Evolutionary conservation across 35 echinoderm and acorn worm species (phyloP).

Genomic region (Heliocidaris tuberculata): DNA sequence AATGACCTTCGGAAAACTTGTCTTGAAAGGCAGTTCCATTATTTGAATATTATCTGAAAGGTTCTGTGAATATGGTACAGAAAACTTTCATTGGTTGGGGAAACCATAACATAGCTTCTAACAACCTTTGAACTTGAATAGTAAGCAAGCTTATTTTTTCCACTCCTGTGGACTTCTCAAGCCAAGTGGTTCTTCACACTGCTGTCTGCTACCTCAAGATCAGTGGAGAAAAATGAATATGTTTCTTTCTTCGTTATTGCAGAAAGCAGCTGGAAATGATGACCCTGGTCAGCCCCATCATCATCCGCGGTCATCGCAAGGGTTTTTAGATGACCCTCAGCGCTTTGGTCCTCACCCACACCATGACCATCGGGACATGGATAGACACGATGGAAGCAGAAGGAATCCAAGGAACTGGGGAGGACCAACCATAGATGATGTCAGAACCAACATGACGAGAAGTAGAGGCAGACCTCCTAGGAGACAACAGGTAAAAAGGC

Average conservation of each 20-base stretch:
- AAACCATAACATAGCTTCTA: too few relatives aligned
- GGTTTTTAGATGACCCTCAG: conserved; percentile 79
- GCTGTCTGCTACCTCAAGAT: too few relatives aligned
- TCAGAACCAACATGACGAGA: conserved; percentile 40
- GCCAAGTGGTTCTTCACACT: too few relatives aligned
- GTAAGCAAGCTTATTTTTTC: too few relatives aligned
- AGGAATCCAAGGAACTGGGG: conserved; percentile 71
- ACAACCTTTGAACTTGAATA: too few relatives aligned
- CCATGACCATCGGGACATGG: conserved; percentile 33
- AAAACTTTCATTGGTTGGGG: too few relatives aligned
- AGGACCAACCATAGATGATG: conserved; percentile 61
- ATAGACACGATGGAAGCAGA: conserved; percentile 55
- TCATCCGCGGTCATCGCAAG: conserved; percentile 28
- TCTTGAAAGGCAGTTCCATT: too few relatives aligned
- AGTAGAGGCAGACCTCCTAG: conserved; percentile 33
- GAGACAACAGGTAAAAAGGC: conserved; percentile 29
- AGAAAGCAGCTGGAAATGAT: conserved; percentile 69
- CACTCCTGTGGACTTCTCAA: too few relatives aligned
- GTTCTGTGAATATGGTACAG: too few relatives aligned
- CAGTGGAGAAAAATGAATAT: background rate
- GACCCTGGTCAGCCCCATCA: background rate
- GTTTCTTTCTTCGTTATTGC: background rate
- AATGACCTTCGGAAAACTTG: too few relatives aligned
- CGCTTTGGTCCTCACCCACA: conserved; percentile 57
- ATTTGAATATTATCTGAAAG: too few relatives aligned